Evolutionary conservation across 2,888 invertebrate species (phyloP).

Genomic region (Hirtodrosophila confusa): DNA sequence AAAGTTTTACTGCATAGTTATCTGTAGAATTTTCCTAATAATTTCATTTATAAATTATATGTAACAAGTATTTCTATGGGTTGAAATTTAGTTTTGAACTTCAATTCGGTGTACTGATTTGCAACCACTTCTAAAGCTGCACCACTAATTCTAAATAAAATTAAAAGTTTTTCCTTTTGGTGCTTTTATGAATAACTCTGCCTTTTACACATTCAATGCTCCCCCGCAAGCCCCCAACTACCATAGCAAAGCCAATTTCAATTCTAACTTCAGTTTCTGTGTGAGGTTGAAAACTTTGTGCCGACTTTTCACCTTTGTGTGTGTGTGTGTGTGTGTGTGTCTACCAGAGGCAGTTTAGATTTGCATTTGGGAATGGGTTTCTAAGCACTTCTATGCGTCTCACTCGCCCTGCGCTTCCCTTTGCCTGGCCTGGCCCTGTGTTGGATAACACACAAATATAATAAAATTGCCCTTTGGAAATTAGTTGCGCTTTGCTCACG

Average conservation of each 20-base stretch:
- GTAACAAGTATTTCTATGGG: too few species aligned
- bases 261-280: conserved; percentile 61
- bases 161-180: too few species aligned
- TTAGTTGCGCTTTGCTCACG: conserved; percentile 72
- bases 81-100: too few species aligned
- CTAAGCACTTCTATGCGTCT: conserved; percentile 35
- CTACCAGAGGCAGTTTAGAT: conserved; percentile 67
- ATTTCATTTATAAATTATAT: too few species aligned
- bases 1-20: too few species aligned
- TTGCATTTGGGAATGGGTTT: conserved; percentile 71
- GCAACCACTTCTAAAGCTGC: too few species aligned
- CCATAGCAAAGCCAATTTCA: conserved; percentile 53
- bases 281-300: conserved; percentile 60
- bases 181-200: too few species aligned
- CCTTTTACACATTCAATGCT: conserved; percentile 22
- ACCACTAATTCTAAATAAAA: too few species aligned
- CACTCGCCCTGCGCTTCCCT: not conserved
- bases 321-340: conserved; percentile 10
- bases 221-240: conserved; percentile 3
- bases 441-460: conserved; percentile 45
- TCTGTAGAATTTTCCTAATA: too few species aligned
- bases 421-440: conserved; percentile 5
- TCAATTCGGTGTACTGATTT: too few species aligned
- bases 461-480: conserved; percentile 75
- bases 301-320: conserved; percentile 45